phyloP scores from a whole-genome alignment of 1,140 invertebrate genomes.

The Bombyx mori region ASM3026992v2 NC_085117.1:12540501-12541000 shows the following conservation, averaged over 20 bases:
- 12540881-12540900: slow-evolving; percentile 81
- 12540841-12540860: slow-evolving; percentile 67
- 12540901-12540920: slow-evolving; percentile 88
- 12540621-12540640: too few relatives aligned
- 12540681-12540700: not conserved
- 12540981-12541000: too few relatives aligned
- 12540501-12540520: too few relatives aligned
- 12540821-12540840: slow-evolving; percentile 75
- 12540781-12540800: slow-evolving; percentile 75
- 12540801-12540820: slow-evolving; percentile 66
- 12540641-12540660: too few relatives aligned
- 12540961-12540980: too few relatives aligned
- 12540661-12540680: too few relatives aligned
- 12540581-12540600: too few relatives aligned
- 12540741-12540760: slow-evolving; percentile 77
- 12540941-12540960: too few relatives aligned
- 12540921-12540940: slow-evolving; percentile 84
- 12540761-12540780: slow-evolving; percentile 67
- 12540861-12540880: slow-evolving; percentile 75
- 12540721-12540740: slow-evolving; percentile 69
- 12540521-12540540: too few relatives aligned
- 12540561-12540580: too few relatives aligned
- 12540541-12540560: too few relatives aligned
- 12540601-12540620: too few relatives aligned
- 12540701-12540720: not conserved